Percentiles rank a stretch among this genome's conserved stretches.
Evolutionary conservation across 2,797 vertebrate species (phyloP).

Genomic region (Artibeus lituratus): DNA sequence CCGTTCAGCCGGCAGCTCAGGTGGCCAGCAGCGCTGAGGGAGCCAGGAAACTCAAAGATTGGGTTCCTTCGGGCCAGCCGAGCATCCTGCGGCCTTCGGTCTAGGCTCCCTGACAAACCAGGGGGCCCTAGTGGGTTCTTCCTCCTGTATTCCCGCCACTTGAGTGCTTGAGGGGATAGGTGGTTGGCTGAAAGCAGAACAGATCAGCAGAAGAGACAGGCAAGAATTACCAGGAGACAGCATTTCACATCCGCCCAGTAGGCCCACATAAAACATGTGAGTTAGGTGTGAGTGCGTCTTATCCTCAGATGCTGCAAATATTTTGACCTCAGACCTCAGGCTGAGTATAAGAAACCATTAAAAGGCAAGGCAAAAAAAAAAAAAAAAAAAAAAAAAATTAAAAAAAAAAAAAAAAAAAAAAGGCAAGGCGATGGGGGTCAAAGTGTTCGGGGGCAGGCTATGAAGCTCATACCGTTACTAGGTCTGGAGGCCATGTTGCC

Average conservation of each 20-base stretch:
- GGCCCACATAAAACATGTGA: background rate
- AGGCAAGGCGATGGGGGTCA: background rate
- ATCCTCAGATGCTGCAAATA: background rate
- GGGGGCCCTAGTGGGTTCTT: conserved; percentile 91
- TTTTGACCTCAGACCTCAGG: background rate
- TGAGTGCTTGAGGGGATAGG: conserved; percentile 96
- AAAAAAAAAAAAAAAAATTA: too few relatives aligned
- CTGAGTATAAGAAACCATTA: background rate
- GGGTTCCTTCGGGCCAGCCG: conserved; percentile 86
- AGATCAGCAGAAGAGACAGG: background rate
- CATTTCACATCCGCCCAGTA: background rate
- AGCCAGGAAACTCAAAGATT: conserved; percentile 91
- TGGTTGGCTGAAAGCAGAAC: conserved; percentile 87
- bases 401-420: too few relatives aligned
- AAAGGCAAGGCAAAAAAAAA: background rate
- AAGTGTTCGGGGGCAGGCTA: background rate
- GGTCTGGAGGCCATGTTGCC: conserved; percentile 80
- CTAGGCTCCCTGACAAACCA: conserved; percentile 82
- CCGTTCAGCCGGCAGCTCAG: conserved; percentile 86
- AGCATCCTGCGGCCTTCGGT: conserved; percentile 83
- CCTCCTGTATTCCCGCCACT: conserved; percentile 96
- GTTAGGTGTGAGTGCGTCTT: too few relatives aligned
- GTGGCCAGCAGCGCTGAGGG: conserved; percentile 78
- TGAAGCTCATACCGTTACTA: conserved; percentile 85
- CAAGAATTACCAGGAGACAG: conserved; percentile 20